A percentile compares a stretch with the other conserved stretches of the same genome.
These are phyloP conservation scores for Habropoda laboriosa DNA, from an alignment of 1,140 invertebrate species.

Conservation along the genomic window DNA sequence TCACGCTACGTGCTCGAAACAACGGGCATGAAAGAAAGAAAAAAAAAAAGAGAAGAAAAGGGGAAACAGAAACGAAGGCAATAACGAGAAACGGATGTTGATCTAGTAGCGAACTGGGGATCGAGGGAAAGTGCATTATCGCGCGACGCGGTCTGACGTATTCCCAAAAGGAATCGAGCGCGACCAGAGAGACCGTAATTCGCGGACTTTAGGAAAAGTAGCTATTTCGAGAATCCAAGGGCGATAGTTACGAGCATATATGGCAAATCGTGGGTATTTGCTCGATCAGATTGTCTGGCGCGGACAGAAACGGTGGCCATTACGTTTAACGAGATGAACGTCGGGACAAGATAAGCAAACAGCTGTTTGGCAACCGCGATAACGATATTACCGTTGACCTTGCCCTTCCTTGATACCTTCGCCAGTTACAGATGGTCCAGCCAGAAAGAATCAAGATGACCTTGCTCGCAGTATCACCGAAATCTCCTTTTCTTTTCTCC, in stretches of 20 bases:
- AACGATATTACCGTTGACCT: conserved; percentile 61
- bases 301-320: conserved; percentile 58
- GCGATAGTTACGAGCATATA: neutral
- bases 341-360: conserved; percentile 56
- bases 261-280: conserved; percentile 44
- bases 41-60: no score
- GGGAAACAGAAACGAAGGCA: no score
- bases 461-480: neutral
- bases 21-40: neutral
- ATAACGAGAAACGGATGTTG: neutral
- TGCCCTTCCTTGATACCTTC: conserved; percentile 62
- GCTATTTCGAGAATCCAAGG: conserved; percentile 36
- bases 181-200: neutral
- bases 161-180: neutral
- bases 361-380: conserved; percentile 59
- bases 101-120: neutral
- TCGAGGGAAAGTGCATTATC: neutral
- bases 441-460: neutral
- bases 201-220: conserved; percentile 30
- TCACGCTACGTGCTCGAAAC: neutral
- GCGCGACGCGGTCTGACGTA: neutral
- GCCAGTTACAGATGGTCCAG: neutral
- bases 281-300: conserved; percentile 57
- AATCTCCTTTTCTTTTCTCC: neutral
- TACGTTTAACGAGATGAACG: conserved; percentile 57